A percentile compares a stretch with the other conserved stretches of the same genome.
phyloP scores from a whole-genome alignment of 2,797 vertebrate species.

The Uromys caudimaculatus region DNA sequence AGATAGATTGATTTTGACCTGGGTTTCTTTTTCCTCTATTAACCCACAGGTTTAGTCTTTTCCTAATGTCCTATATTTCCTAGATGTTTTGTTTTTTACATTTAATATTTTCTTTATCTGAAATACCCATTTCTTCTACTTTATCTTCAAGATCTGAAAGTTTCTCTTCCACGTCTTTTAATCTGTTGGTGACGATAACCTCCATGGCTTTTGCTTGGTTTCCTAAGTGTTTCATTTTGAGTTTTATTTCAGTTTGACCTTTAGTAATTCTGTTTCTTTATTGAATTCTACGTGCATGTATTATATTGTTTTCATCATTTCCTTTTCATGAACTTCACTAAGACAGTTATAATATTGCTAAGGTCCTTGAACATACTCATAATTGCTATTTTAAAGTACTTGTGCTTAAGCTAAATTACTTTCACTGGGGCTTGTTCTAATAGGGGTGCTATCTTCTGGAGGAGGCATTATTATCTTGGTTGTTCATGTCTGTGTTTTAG shows the following conservation, averaged over 20 bases:
- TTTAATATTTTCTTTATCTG: background rate
- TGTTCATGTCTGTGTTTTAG: background rate
- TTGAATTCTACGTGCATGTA: background rate
- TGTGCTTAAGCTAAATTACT: background rate
- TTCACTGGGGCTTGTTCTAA: background rate
- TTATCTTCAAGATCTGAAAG: background rate
- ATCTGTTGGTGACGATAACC: background rate
- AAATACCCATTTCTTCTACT: background rate
- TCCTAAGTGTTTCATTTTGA: background rate
- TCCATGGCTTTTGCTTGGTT: background rate
- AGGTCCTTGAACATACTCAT: background rate
- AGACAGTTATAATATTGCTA: background rate
- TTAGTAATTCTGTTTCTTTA: background rate
- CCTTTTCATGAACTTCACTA: background rate
- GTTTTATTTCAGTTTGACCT: background rate
- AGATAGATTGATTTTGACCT: background rate
- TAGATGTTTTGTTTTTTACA: background rate
- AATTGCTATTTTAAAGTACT: background rate
- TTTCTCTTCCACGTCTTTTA: background rate
- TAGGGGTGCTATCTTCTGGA: background rate
- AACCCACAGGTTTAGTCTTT: background rate
- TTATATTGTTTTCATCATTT: background rate
- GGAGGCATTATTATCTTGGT: background rate
- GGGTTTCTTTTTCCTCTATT: background rate
- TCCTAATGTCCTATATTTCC: background rate